Conservation (phyloP, 2,797 vertebrate genomes). For the Leucoraja ocellata region DNA sequence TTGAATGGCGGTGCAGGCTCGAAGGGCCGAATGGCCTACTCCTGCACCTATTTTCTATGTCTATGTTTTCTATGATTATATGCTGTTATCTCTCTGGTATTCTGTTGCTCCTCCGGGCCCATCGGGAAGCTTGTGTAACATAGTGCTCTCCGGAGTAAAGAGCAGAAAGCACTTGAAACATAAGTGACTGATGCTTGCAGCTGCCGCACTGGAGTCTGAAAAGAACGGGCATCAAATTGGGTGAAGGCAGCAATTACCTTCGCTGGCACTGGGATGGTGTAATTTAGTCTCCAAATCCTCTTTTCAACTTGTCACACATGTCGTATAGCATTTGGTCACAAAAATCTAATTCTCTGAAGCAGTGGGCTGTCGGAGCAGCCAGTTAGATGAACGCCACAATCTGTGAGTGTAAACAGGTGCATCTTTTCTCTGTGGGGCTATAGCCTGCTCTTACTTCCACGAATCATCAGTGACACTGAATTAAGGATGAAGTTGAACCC, state of each 20-base stretch:
- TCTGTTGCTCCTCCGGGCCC: not conserved
- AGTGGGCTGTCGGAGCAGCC: slow-evolving; percentile 3
- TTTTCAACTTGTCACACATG: slow-evolving; percentile 34
- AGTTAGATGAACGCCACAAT: not conserved
- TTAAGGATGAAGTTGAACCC: not conserved
- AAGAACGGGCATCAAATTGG: not conserved
- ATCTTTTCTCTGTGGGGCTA: not conserved
- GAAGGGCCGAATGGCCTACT: too few relatives aligned
- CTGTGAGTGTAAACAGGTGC: slow-evolving; percentile 20
- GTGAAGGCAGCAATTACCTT: slow-evolving; percentile 29
- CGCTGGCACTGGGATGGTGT: slow-evolving; percentile 8
- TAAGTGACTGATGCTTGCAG: slow-evolving; percentile 3
- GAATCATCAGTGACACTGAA: not conserved
- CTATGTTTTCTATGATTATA: too few relatives aligned
- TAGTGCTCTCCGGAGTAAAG: not conserved
- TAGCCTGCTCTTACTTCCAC: not conserved
- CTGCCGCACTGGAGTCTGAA: not conserved
- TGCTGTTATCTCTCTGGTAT: not conserved
- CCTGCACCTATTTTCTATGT: too few relatives aligned
- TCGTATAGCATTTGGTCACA: not conserved
- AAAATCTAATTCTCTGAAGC: slow-evolving; percentile 20
- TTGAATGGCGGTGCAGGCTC: too few relatives aligned
- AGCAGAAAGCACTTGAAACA: slow-evolving; percentile 13
- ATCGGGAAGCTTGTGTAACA: not conserved
- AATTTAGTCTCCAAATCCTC: slow-evolving; percentile 32